Conservation (phyloP, 2,113 vertebrate genomes). For the Hippocampus zosterae region DNA sequence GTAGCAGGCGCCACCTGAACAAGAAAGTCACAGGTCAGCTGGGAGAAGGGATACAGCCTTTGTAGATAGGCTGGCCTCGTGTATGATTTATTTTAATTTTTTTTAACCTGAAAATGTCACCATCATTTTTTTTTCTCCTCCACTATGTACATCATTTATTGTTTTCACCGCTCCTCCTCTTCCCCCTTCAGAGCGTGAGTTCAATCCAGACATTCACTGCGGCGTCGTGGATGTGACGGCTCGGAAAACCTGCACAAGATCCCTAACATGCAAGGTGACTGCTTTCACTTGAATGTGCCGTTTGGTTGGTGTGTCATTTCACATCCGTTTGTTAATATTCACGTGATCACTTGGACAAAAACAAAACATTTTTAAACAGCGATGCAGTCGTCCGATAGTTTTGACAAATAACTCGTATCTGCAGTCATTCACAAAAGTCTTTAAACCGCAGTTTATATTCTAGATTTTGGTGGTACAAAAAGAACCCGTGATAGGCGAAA, state of each 20-base stretch:
- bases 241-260: constrained; percentile 97
- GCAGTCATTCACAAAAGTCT: neutral
- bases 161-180: neutral
- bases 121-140: neutral
- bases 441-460: neutral
- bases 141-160: constrained; percentile 4
- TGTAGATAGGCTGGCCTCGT: neutral
- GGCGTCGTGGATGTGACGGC: constrained; percentile 93
- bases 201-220: constrained; percentile 97
- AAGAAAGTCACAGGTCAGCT: constrained; percentile 90
- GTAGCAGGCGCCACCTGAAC: constrained; percentile 89
- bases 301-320: neutral
- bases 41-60: constrained; percentile 3
- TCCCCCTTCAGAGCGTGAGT: constrained; percentile 85
- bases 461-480: too few relatives aligned
- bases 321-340: neutral
- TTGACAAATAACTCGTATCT: neutral
- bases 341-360: neutral
- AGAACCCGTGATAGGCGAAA: too few relatives aligned
- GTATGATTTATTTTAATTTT: neutral
- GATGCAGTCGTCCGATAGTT: neutral
- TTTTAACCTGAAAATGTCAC: neutral
- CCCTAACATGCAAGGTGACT: constrained; percentile 97
- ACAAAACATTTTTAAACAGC: neutral
- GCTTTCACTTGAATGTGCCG: neutral